Percentiles rank a stretch among this genome's conserved stretches.
Conservation (phyloP, 2,113 vertebrate species). For the Mungos mungo region DNA sequence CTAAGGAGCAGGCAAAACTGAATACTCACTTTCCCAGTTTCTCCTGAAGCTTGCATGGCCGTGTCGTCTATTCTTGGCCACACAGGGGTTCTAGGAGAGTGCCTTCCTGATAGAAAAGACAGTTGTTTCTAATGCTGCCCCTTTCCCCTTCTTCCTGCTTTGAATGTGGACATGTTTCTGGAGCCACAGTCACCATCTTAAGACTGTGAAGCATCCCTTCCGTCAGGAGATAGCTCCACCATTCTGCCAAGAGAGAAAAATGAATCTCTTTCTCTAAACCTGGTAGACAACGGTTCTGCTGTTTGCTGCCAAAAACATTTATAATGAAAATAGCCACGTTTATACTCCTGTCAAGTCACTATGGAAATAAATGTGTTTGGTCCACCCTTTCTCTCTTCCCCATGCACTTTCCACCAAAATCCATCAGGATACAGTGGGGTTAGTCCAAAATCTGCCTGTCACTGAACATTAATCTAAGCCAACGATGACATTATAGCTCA, state of each 20-base stretch:
- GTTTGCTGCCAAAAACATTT: not conserved
- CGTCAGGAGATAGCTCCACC: too few relatives aligned
- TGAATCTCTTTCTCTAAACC: not conserved
- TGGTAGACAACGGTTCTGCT: not conserved
- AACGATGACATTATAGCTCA: not conserved
- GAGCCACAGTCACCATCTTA: not conserved
- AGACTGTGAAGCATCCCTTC: not conserved
- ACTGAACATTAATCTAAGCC: not conserved
- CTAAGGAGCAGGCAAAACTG: not conserved
- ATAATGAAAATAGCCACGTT: not conserved
- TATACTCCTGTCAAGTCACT: not conserved
- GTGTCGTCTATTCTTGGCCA: not conserved
- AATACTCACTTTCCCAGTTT: not conserved
- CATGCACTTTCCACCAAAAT: not conserved
- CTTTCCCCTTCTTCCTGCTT: not conserved
- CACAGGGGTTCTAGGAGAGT: not conserved
- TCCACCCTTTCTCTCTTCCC: not conserved
- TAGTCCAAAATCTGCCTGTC: not conserved
- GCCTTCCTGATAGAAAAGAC: not conserved
- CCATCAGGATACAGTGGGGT: not conserved
- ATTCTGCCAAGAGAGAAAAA: not conserved
- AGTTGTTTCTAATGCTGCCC: not conserved
- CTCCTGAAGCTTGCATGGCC: not conserved
- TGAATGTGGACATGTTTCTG: not conserved
- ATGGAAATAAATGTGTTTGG: not conserved